Percentiles rank a stretch among this genome's conserved stretches.
Evolutionary conservation across 2,888 invertebrate genomes (phyloP).

Genomic region (Carterocephalus palaemon): DNA sequence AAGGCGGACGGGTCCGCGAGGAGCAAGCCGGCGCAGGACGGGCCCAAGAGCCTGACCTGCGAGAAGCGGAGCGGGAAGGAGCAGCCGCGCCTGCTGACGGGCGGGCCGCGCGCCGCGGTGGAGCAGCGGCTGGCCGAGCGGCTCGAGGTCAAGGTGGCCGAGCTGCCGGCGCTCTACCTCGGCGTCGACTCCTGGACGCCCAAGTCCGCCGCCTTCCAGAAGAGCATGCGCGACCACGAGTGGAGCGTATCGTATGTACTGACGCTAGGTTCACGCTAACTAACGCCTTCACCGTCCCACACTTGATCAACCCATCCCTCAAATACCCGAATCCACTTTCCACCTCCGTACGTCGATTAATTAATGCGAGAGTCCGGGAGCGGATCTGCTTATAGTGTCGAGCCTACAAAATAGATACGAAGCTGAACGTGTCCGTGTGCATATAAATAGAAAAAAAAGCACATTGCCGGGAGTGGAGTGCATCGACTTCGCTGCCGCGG

Average conservation of each 20-base stretch:
- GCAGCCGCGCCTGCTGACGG: slow-evolving; percentile 60
- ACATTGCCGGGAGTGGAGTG: slow-evolving; percentile 41
- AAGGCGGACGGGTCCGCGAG: slow-evolving; percentile 72
- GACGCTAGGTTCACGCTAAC: slow-evolving; percentile 44
- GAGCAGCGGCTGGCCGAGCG: slow-evolving; percentile 73
- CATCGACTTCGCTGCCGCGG: slow-evolving; percentile 50
- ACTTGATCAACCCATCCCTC: slow-evolving; percentile 20
- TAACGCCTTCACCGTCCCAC: slow-evolving; percentile 21
- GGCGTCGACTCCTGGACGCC: slow-evolving; percentile 87
- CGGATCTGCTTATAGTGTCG: slow-evolving; percentile 22
- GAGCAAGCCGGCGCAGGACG: slow-evolving; percentile 74
- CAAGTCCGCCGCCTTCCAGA: slow-evolving; percentile 81
- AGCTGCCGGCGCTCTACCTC: slow-evolving; percentile 84
- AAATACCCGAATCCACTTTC: slow-evolving; percentile 15
- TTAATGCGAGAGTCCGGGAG: slow-evolving; percentile 31
- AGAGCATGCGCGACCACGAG: slow-evolving; percentile 77
- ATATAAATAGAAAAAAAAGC: slow-evolving; percentile 46
- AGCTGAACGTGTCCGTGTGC: slow-evolving; percentile 32
- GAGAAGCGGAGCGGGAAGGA: slow-evolving; percentile 70
- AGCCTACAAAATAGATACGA: slow-evolving; percentile 24
- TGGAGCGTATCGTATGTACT: slow-evolving; percentile 79
- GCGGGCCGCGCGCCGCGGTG: slow-evolving; percentile 66
- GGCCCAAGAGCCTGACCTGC: slow-evolving; percentile 71
- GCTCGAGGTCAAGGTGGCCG: slow-evolving; percentile 75
- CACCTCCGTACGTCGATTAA: background rate